Evolutionary conservation across 1,140 invertebrate species (phyloP).

Genomic region (Lucilia sericata): DNA sequence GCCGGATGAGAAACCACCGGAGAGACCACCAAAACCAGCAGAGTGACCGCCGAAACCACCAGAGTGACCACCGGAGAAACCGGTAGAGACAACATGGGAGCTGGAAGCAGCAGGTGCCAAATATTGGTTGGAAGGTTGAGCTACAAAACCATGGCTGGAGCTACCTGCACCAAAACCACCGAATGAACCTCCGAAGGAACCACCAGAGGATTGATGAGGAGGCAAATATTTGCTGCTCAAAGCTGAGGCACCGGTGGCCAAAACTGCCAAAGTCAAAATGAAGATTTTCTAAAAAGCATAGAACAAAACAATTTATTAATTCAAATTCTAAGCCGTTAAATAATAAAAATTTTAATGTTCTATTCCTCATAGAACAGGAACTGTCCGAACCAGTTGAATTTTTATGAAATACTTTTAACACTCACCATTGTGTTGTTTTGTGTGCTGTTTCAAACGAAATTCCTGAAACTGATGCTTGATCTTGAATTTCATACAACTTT

Average conservation of each 20-base stretch:
- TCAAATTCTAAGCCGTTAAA: no score
- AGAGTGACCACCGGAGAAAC: background rate
- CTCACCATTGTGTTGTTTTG: conserved; percentile 20
- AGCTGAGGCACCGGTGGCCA: background rate
- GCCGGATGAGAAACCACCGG: background rate
- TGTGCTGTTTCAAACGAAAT: background rate
- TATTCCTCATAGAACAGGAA: no score
- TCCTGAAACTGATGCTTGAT: conserved; percentile 29
- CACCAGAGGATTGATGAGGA: background rate
- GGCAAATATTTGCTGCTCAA: conserved; percentile 32
- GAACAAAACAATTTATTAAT: no score
- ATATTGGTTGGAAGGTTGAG: background rate
- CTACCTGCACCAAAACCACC: conserved; percentile 30
- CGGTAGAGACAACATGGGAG: background rate
- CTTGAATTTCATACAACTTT: conserved; percentile 19
- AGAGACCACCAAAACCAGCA: background rate
- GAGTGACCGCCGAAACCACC: conserved; percentile 45
- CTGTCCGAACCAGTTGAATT: background rate
- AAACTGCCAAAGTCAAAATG: conserved; percentile 29
- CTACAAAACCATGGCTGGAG: background rate
- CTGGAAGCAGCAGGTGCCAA: background rate
- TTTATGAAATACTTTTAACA: background rate
- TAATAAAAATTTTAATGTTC: no score
- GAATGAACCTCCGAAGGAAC: background rate
- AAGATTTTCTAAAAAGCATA: conserved; percentile 3